Conservation (phyloP, 2,888 invertebrate genomes). For the Brachyopa scutellaris region DNA sequence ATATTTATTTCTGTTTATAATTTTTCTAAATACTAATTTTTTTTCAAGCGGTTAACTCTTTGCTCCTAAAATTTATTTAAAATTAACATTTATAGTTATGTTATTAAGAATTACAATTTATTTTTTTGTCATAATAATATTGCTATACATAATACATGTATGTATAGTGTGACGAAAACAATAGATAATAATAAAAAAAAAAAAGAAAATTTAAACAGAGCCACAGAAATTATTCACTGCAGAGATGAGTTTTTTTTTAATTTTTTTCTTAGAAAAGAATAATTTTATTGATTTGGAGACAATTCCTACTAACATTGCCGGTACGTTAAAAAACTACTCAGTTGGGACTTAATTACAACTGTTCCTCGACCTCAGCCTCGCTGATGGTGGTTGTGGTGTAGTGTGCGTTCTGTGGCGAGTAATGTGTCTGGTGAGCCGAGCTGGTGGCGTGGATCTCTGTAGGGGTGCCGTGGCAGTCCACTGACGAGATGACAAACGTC, state of each 20-base stretch:
- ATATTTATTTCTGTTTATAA: conserved; percentile 27
- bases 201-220: background rate
- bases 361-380: conserved; percentile 52
- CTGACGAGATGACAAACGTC: conserved; percentile 65
- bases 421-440: conserved; percentile 63
- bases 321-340: background rate
- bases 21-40: conserved; percentile 44
- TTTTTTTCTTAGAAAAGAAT: no score
- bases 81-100: conserved; percentile 6
- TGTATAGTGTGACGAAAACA: conserved; percentile 12
- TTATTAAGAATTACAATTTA: background rate
- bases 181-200: conserved; percentile 33
- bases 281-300: conserved; percentile 6
- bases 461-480: conserved; percentile 61
- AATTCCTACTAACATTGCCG: conserved; percentile 21
- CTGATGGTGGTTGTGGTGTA: conserved; percentile 55
- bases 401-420: conserved; percentile 48
- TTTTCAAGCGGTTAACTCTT: conserved; percentile 34
- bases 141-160: conserved; percentile 3
- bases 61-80: conserved; percentile 32
- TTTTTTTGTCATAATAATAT: background rate
- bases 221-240: background rate
- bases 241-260: no score
- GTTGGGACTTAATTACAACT: conserved; percentile 31
- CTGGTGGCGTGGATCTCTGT: conserved; percentile 69